phyloP scores from a whole-genome alignment of 2,113 vertebrate species.

The Rhinichthys klamathensis region DNA sequence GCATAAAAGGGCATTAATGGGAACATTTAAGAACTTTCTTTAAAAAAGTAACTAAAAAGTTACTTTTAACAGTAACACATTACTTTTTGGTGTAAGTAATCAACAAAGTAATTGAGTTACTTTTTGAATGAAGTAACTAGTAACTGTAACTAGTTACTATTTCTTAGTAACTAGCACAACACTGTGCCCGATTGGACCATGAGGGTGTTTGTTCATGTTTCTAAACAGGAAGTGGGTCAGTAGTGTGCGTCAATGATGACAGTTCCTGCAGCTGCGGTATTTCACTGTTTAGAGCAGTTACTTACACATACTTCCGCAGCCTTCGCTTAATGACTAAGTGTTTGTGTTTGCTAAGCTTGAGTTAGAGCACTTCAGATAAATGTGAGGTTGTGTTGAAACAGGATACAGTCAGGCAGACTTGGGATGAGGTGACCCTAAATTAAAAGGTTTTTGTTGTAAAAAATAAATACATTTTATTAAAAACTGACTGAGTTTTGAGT shows the following conservation, averaged over 20 bases:
- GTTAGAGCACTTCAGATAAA: background rate
- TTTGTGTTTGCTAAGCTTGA: background rate
- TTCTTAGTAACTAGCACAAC: too few relatives aligned
- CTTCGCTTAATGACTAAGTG: background rate
- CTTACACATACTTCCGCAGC: background rate
- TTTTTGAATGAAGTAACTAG: too few relatives aligned
- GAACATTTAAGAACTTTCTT: too few relatives aligned
- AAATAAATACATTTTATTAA: background rate
- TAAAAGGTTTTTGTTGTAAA: too few relatives aligned
- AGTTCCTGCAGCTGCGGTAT: constrained; percentile 6
- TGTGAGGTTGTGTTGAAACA: background rate
- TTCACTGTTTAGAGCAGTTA: constrained; percentile 24
- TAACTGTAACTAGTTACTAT: too few relatives aligned
- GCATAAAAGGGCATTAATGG: too few relatives aligned
- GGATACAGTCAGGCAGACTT: background rate
- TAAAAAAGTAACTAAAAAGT: too few relatives aligned
- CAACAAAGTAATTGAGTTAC: too few relatives aligned
- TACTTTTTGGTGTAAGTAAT: too few relatives aligned
- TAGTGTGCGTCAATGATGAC: constrained; percentile 19
- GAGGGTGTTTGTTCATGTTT: constrained; percentile 30
- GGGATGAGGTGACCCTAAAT: background rate
- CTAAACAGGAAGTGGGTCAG: constrained; percentile 34
- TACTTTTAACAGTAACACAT: too few relatives aligned
- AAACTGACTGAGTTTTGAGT: background rate
- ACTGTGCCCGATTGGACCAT: constrained; percentile 4